Evolutionary conservation across 1,140 invertebrate species (phyloP).

Genomic region (Delia radicum): DNA sequence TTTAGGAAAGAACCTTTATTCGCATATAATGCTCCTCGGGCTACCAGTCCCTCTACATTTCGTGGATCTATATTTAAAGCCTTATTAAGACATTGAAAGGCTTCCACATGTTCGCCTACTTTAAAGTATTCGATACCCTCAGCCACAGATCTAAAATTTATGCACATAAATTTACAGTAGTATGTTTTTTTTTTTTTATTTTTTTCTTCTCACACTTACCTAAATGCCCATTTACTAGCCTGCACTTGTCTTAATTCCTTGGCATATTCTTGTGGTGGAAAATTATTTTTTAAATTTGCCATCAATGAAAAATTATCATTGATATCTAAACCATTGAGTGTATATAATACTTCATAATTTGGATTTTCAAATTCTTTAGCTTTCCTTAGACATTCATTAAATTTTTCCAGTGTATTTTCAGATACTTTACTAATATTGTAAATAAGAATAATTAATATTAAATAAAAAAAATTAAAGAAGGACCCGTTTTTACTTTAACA

Average conservation of each 20-base stretch:
- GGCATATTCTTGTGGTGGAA: constrained; percentile 78
- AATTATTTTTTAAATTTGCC: constrained; percentile 68
- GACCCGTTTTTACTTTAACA: too few relatives aligned
- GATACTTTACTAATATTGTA: constrained; percentile 64
- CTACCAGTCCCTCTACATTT: constrained; percentile 93
- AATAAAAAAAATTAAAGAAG: too few relatives aligned
- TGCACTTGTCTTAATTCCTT: constrained; percentile 82
- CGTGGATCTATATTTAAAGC: constrained; percentile 87
- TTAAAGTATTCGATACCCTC: constrained; percentile 95
- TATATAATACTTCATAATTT: constrained; percentile 64
- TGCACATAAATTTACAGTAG: too few relatives aligned
- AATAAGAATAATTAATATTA: too few relatives aligned
- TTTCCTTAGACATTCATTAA: constrained; percentile 81
- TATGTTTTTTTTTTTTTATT: too few relatives aligned
- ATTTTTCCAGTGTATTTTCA: constrained; percentile 49
- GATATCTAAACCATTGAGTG: constrained; percentile 43
- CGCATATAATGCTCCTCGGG: constrained; percentile 89
- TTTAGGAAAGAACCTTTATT: constrained; percentile 91
- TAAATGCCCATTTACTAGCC: constrained; percentile 88
- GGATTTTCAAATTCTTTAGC: constrained; percentile 88
- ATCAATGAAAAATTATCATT: constrained; percentile 68
- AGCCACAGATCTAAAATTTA: constrained; percentile 73
- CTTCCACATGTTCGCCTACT: constrained; percentile 83
- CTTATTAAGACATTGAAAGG: constrained; percentile 93
- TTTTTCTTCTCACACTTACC: constrained; percentile 38